Percentiles rank a stretch among this genome's conserved stretches.
These are phyloP conservation scores for Heliconius congener DNA, from an alignment of 1,140 invertebrate genomes.

Conservation along the genomic window DNA sequence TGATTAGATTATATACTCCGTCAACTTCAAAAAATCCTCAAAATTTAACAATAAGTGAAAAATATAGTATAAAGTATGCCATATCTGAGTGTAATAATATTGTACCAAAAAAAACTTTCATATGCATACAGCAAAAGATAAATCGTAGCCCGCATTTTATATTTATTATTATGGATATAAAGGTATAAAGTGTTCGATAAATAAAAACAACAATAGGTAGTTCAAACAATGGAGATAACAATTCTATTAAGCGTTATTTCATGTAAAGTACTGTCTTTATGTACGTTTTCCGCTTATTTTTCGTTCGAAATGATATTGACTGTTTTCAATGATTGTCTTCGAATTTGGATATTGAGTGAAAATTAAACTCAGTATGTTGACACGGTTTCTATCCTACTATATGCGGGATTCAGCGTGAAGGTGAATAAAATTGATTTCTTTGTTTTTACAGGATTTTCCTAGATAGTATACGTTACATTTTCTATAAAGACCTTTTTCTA, in stretches of 20 bases:
- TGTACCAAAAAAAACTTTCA: neutral
- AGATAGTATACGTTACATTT: too few relatives aligned
- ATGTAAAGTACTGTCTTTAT: neutral
- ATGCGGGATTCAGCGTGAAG: too few relatives aligned
- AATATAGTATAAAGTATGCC: too few relatives aligned
- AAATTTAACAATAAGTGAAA: too few relatives aligned
- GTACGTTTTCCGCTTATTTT: neutral
- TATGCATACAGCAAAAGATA: neutral
- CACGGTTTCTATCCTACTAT: too few relatives aligned
- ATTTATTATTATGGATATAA: neutral
- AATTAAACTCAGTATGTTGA: too few relatives aligned
- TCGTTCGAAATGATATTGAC: neutral
- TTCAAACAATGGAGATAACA: neutral
- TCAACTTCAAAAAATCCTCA: neutral
- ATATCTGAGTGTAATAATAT: neutral
- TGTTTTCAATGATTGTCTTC: too few relatives aligned
- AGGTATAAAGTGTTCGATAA: neutral
- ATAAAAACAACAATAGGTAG: neutral
- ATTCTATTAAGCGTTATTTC: constrained; percentile 9
- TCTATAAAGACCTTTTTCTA: too few relatives aligned
- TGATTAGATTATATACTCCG: too few relatives aligned
- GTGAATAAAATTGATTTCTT: too few relatives aligned
- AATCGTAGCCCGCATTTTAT: constrained; percentile 8
- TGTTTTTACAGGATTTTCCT: too few relatives aligned
- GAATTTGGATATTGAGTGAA: too few relatives aligned